phyloP scores from a whole-genome alignment of 1,140 invertebrate species.

The Maniola jurtina region DNA sequence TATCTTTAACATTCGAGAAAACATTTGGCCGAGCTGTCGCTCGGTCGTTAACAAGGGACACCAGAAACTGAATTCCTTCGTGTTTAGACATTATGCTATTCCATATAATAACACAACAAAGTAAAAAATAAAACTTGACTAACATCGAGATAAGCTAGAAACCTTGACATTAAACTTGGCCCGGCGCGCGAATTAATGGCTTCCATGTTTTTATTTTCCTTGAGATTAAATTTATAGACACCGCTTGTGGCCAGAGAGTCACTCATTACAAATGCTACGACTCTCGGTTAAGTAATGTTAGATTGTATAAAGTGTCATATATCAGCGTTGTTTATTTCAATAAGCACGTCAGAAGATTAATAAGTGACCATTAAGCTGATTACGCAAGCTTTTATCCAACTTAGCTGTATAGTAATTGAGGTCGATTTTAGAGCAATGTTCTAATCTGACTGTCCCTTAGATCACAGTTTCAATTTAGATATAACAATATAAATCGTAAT shows the following conservation, averaged over 20 bases:
- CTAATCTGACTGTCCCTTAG: background rate
- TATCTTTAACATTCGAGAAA: conserved; percentile 10
- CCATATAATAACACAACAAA: conserved; percentile 64
- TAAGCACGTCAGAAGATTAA: conserved; percentile 53
- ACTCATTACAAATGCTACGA: conserved; percentile 72
- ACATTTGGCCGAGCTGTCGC: background rate
- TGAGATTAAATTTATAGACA: conserved; percentile 78
- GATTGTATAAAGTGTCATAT: conserved; percentile 74
- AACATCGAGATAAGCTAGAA: conserved; percentile 75
- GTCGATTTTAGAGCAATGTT: conserved; percentile 7
- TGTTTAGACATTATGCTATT: conserved; percentile 48
- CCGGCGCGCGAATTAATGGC: conserved; percentile 77
- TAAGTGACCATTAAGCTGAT: conserved; percentile 39
- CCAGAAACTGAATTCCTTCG: conserved; percentile 27
- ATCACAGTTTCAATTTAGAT: background rate
- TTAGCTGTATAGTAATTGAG: conserved; percentile 19
- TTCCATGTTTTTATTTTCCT: conserved; percentile 78
- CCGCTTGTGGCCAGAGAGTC: conserved; percentile 60
- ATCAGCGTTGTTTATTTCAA: conserved; percentile 67
- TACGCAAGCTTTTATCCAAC: conserved; percentile 22
- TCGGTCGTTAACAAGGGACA: conserved; percentile 12
- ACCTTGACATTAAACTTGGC: conserved; percentile 78
- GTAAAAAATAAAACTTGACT: conserved; percentile 72
- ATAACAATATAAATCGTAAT: background rate
- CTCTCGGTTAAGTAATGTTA: conserved; percentile 67